These are phyloP conservation scores for Monoplex corrugatus DNA, from an alignment of 2,888 invertebrate species.

Conservation along the genomic window DNA sequence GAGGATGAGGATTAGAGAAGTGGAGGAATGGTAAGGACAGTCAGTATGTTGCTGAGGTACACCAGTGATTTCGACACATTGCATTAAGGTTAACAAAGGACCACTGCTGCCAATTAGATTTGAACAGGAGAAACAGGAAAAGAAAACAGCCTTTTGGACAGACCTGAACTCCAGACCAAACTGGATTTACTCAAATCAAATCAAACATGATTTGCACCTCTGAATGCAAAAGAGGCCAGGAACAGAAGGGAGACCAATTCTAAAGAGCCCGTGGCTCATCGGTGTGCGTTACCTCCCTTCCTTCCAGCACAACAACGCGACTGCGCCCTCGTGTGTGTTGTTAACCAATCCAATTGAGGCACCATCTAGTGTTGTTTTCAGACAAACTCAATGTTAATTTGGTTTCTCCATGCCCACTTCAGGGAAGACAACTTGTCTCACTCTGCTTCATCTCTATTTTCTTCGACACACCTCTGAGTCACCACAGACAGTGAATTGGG, in stretches of 20 bases:
- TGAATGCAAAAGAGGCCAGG: neutral
- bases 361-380: conserved; percentile 52
- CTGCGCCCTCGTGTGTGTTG: conserved; percentile 47
- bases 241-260: neutral
- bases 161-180: conserved; percentile 17
- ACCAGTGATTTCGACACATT: no score
- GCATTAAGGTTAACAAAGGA: no score
- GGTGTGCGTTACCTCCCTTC: conserved; percentile 28
- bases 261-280: neutral
- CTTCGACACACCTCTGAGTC: conserved; percentile 46
- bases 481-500: conserved; percentile 52
- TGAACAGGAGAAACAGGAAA: conserved; percentile 41
- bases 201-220: neutral
- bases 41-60: no score
- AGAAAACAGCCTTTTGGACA: conserved; percentile 35
- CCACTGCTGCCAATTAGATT: conserved; percentile 48
- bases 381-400: conserved; percentile 48
- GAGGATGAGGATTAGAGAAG: no score
- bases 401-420: conserved; percentile 41
- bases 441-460: neutral
- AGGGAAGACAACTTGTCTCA: no score
- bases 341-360: conserved; percentile 51
- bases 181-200: conserved; percentile 45
- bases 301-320: conserved; percentile 10
- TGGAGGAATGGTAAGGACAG: no score